Conservation (phyloP, 2,888 invertebrate species). For the Acronicta aceris region DNA sequence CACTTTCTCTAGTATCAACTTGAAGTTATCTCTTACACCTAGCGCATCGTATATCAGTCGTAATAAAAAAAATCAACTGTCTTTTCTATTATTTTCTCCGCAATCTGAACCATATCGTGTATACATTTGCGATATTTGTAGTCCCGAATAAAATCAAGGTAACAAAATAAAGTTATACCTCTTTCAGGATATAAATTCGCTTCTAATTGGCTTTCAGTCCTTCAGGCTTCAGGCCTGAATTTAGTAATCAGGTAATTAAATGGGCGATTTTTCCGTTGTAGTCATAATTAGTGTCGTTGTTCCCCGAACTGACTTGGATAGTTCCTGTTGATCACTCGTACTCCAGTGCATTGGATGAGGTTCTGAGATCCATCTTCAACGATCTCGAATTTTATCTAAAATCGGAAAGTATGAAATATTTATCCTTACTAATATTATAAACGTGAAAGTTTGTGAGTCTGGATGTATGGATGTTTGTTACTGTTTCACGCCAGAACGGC, state of each 20-base stretch:
- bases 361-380: constrained; percentile 70
- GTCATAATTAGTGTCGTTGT: constrained; percentile 5
- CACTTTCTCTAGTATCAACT: neutral
- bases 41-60: constrained; percentile 6
- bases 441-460: too few relatives aligned
- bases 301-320: constrained; percentile 19
- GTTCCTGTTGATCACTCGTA: constrained; percentile 69
- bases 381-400: constrained; percentile 84
- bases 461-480: too few relatives aligned
- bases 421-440: neutral
- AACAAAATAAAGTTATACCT: neutral
- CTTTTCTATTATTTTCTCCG: neutral
- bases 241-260: too few relatives aligned
- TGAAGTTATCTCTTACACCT: neutral
- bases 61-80: neutral
- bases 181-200: neutral
- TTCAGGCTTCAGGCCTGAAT: neutral
- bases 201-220: neutral
- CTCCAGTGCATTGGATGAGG: constrained; percentile 81
- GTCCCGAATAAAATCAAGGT: neutral
- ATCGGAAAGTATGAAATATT: constrained; percentile 37
- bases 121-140: neutral
- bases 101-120: neutral
- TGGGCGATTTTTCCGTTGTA: neutral
- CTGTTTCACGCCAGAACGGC: too few relatives aligned